Conservation (phyloP, 2,888 invertebrate species). For the Venusia cambrica region DNA sequence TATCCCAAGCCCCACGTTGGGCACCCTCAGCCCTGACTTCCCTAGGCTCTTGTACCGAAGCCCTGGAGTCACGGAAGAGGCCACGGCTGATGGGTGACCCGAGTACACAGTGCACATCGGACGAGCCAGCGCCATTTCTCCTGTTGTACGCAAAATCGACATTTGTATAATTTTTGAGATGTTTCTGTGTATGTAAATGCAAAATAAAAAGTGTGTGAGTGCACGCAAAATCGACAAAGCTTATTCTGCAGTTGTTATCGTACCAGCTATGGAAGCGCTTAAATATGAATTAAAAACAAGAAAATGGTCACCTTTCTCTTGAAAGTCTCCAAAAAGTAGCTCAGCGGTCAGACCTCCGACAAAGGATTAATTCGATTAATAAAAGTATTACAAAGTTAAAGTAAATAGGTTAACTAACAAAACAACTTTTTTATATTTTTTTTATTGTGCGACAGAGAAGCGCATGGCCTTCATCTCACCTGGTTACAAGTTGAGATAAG, state of each 20-base stretch:
- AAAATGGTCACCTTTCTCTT: constrained; percentile 23
- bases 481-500: too few species aligned
- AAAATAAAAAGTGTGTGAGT: too few species aligned
- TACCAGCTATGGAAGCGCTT: too few species aligned
- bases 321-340: constrained; percentile 19
- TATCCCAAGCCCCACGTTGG: constrained; percentile 95
- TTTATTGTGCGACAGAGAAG: too few species aligned
- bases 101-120: constrained; percentile 73
- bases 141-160: constrained; percentile 37
- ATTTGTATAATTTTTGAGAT: neutral
- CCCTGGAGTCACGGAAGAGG: constrained; percentile 88
- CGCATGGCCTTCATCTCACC: too few species aligned
- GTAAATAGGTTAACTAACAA: too few species aligned
- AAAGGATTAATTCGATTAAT: constrained; percentile 10
- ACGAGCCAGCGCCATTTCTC: constrained; percentile 63
- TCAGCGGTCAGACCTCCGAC: constrained; percentile 19
- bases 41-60: constrained; percentile 95
- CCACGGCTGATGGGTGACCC: constrained; percentile 82
- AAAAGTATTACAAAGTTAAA: neutral
- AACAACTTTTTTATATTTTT: too few species aligned
- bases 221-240: too few species aligned
- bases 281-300: too few species aligned
- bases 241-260: too few species aligned
- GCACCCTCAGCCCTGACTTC: constrained; percentile 96
- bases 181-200: too few species aligned